Base-by-base conservation (phyloP, 2,888 invertebrate genomes). In the Pachydiplax longipennis region DNA sequence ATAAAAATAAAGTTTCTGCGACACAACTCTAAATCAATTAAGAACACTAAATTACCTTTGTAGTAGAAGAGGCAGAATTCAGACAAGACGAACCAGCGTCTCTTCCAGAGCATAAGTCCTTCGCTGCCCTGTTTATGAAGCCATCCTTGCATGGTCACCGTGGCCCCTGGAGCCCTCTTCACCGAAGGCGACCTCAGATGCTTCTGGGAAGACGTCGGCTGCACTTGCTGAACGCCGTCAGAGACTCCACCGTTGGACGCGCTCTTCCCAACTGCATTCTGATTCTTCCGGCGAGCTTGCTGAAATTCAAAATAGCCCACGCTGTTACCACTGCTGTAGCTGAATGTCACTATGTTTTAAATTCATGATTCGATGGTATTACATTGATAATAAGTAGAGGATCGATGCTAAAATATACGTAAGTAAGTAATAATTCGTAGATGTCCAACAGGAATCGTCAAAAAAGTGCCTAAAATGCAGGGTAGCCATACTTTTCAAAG, bases 11-110 rank as follows among this genome's bases (percentile, higher is more conserved):
- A 44, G 44, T 44, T 44, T 10, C 44, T 8, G 44, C 44, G 8
- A 44, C 8, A 44, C 10, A 44, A 3, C 44, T 44, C 44, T 44
- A 10, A 44, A 10, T 44, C 44, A 44, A 44, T 44, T 44, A 6
- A 44, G n/a, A n/a, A n/a, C n/a, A n/a, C n/a, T n/a, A n/a, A n/a
- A n/a, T n/a, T 94, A 98, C 97, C 97, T 96, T 99, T 98, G 94
- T 99, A 99, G 93, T 98, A 98, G 94, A 98, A 99, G 91, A 99
- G 95, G 93, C 98, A 98, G 94, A 98, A 98, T 94, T 99, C 98
- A 53, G 98, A 97, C 91, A 99, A 95, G 80, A 99, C 98, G 94
- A 98, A 98, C 98, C 98, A 99, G 91, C 98, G 96, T 93, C 97
- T 98, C 93, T 98, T 97, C 98, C 99, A 99, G 80, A 98, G 96